These are phyloP conservation scores for Parnassius smintheus DNA, from an alignment of 2,888 invertebrate genomes.

Conservation along the genomic window DNA sequence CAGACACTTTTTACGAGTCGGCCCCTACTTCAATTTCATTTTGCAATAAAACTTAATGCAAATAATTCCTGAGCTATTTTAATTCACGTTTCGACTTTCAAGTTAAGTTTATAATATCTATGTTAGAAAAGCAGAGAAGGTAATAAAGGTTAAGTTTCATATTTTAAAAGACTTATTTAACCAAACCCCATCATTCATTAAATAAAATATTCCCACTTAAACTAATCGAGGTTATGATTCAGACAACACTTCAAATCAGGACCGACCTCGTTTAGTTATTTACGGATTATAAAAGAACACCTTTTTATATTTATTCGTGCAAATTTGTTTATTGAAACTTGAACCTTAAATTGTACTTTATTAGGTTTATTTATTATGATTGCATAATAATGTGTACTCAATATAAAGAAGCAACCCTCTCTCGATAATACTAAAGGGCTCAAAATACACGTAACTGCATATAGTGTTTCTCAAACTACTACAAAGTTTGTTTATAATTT, in stretches of 20 bases:
- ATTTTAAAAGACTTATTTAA: conserved; percentile 15
- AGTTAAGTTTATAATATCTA: not conserved
- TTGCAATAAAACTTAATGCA: no score
- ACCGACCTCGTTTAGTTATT: conserved; percentile 14
- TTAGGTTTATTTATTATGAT: conserved; percentile 12
- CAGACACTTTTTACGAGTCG: no score
- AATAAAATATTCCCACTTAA: conserved; percentile 27
- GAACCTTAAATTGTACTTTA: conserved; percentile 1
- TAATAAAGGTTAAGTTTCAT: not conserved
- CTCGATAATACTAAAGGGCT: conserved; percentile 23
- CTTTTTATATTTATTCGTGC: conserved; percentile 17
- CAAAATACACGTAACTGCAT: conserved; percentile 18
- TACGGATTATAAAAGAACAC: conserved; percentile 19
- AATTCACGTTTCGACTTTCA: no score
- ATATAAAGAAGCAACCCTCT: conserved; percentile 28
- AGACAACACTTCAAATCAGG: conserved; percentile 25
- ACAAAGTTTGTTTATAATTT: not conserved
- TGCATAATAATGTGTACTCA: conserved; percentile 14
- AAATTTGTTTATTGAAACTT: conserved; percentile 16
- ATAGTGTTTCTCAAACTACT: conserved; percentile 15
- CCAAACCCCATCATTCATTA: conserved; percentile 17
- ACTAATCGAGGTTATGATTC: conserved; percentile 27
- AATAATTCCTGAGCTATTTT: no score
- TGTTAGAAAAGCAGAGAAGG: not conserved
- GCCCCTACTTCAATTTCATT: no score